Conservation (phyloP, 2,888 invertebrate species). For the Invenusta paracnida region DNA sequence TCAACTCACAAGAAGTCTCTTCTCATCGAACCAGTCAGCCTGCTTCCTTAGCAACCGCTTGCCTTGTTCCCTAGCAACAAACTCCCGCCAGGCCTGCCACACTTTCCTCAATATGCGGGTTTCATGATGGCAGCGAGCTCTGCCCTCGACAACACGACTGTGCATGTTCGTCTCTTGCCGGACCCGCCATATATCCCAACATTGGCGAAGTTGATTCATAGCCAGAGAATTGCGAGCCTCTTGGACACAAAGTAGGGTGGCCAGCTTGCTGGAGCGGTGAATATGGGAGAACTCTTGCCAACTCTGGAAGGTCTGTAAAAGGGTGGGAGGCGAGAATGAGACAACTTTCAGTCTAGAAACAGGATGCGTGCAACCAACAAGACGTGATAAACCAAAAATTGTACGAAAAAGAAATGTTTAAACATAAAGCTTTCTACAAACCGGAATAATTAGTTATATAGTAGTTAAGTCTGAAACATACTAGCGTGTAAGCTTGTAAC, state of each 20-base stretch:
- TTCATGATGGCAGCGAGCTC: neutral
- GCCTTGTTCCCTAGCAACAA: neutral
- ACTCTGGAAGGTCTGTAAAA: neutral
- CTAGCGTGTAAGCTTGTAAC: too few relatives aligned
- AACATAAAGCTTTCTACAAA: too few relatives aligned
- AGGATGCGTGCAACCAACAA: too few relatives aligned
- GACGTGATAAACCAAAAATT: too few relatives aligned
- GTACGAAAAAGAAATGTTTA: too few relatives aligned
- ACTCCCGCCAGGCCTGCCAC: neutral
- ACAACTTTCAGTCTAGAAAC: too few relatives aligned
- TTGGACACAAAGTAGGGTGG: neutral
- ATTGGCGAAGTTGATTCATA: neutral
- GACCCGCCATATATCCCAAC: neutral
- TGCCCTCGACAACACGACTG: neutral
- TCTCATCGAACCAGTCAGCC: constrained; percentile 1
- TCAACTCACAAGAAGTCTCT: constrained; percentile 3
- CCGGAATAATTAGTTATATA: too few relatives aligned
- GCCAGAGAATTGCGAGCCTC: neutral
- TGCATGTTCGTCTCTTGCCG: neutral
- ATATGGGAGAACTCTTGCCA: neutral
- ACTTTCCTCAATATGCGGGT: neutral
- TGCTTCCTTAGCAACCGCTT: neutral
- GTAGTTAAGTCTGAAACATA: too few relatives aligned
- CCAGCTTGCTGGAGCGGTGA: neutral
- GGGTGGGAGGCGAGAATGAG: neutral